phyloP scores from a whole-genome alignment of 2,113 vertebrate species.

The Xenopus borealis region DNA sequence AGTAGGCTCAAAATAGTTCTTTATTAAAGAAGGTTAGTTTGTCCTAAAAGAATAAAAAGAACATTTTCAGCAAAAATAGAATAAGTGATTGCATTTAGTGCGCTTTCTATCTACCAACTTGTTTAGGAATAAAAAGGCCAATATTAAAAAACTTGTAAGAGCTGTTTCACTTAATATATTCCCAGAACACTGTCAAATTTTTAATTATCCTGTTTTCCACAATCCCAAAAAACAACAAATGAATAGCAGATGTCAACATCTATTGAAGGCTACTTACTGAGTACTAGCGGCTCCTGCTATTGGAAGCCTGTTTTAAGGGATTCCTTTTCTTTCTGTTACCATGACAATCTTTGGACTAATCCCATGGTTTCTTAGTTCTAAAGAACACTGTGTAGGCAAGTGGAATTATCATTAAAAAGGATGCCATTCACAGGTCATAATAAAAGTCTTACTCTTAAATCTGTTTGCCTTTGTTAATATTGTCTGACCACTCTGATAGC shows the following conservation, averaged over 20 bases:
- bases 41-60: slow-evolving; percentile 41
- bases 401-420: slow-evolving; percentile 58
- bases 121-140: slow-evolving; percentile 56
- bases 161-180: slow-evolving; percentile 62
- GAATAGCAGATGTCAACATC: slow-evolving; percentile 69
- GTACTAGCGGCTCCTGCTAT: slow-evolving; percentile 59
- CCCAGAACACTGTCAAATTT: slow-evolving; percentile 64
- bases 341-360: slow-evolving; percentile 65
- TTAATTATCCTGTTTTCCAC: slow-evolving; percentile 65
- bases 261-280: slow-evolving; percentile 61
- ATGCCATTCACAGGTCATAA: slow-evolving; percentile 52
- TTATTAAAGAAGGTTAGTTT: slow-evolving; percentile 1
- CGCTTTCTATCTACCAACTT: slow-evolving; percentile 42
- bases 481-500: slow-evolving; percentile 44
- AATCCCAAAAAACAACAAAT: slow-evolving; percentile 65
- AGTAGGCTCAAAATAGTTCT: not conserved
- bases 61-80: slow-evolving; percentile 51
- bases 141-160: slow-evolving; percentile 56
- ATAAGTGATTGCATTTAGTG: slow-evolving; percentile 49
- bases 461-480: slow-evolving; percentile 41
- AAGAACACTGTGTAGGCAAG: slow-evolving; percentile 57
- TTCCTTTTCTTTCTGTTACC: slow-evolving; percentile 65
- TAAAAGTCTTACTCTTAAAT: slow-evolving; percentile 49
- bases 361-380: slow-evolving; percentile 51
- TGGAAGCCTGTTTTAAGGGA: slow-evolving; percentile 59